Percentiles rank a stretch among this genome's conserved stretches.
These are phyloP conservation scores for Idaea aversata DNA, from an alignment of 2,888 invertebrate genomes.

Conservation along the genomic window DNA sequence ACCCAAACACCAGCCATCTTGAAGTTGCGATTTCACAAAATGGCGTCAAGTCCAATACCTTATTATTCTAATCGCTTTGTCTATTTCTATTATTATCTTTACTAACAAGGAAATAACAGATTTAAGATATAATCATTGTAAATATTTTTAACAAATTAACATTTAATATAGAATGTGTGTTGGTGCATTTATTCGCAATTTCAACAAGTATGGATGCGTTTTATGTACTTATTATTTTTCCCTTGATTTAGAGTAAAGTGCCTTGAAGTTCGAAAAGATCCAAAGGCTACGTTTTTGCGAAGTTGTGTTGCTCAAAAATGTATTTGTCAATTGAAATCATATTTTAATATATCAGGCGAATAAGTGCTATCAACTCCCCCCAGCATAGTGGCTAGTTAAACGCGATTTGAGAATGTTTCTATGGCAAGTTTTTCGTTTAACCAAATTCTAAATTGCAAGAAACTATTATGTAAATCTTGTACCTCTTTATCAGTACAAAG, in stretches of 20 bases:
- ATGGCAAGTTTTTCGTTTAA: constrained; percentile 54
- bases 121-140: constrained; percentile 51
- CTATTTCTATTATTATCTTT: constrained; percentile 19
- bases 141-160: constrained; percentile 37
- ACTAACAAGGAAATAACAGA: constrained; percentile 46
- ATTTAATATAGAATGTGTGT: constrained; percentile 5
- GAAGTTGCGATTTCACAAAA: background rate
- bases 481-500: constrained; percentile 77
- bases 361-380: constrained; percentile 43
- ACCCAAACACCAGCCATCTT: no score
- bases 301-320: constrained; percentile 8
- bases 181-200: constrained; percentile 34
- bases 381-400: background rate
- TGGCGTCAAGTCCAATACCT: background rate
- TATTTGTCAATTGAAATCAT: constrained; percentile 9
- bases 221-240: constrained; percentile 6
- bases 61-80: background rate
- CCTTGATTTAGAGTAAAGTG: constrained; percentile 7
- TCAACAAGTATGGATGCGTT: background rate
- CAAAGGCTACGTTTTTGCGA: background rate
- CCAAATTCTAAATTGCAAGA: constrained; percentile 44
- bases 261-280: background rate
- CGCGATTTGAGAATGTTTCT: constrained; percentile 37
- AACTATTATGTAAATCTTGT: background rate
- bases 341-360: constrained; percentile 17